phyloP scores from a whole-genome alignment of 2,888 invertebrate genomes.

The Apamea anceps region DNA sequence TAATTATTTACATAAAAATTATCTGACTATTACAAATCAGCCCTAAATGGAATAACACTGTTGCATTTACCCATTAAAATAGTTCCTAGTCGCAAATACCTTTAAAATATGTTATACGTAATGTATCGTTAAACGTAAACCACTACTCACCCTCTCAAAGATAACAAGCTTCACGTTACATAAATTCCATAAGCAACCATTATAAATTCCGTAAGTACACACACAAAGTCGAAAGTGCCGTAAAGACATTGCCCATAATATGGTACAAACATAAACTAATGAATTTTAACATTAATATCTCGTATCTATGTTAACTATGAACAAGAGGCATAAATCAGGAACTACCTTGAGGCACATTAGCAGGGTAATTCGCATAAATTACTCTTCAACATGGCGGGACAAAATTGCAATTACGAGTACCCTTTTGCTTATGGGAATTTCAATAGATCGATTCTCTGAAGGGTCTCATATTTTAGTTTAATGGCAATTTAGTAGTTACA shows the following conservation, averaged over 20 bases:
- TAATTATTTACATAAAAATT: too few species aligned
- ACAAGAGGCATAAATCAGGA: slow-evolving; percentile 64
- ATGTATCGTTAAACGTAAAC: slow-evolving; percentile 32
- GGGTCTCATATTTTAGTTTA: background rate
- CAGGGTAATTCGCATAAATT: slow-evolving; percentile 61
- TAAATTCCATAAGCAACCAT: slow-evolving; percentile 54
- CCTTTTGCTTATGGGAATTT: slow-evolving; percentile 24
- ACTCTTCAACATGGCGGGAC: slow-evolving; percentile 41
- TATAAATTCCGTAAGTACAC: slow-evolving; percentile 60
- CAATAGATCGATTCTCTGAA: slow-evolving; percentile 12
- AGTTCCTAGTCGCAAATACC: slow-evolving; percentile 30
- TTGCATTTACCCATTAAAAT: background rate
- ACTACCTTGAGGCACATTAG: slow-evolving; percentile 62
- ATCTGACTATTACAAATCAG: too few species aligned
- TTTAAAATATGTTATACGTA: slow-evolving; percentile 23
- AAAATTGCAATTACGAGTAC: slow-evolving; percentile 42
- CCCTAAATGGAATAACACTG: background rate
- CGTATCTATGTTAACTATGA: slow-evolving; percentile 57
- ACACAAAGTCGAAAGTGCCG: slow-evolving; percentile 51
- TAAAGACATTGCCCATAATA: slow-evolving; percentile 48
- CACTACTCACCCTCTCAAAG: slow-evolving; percentile 11
- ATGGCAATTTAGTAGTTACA: too few species aligned
- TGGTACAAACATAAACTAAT: slow-evolving; percentile 57
- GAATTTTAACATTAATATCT: slow-evolving; percentile 63
- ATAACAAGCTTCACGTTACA: slow-evolving; percentile 28